Base-by-base conservation (phyloP, 1,140 invertebrate species). In the Proctacanthus coquilletti region DNA sequence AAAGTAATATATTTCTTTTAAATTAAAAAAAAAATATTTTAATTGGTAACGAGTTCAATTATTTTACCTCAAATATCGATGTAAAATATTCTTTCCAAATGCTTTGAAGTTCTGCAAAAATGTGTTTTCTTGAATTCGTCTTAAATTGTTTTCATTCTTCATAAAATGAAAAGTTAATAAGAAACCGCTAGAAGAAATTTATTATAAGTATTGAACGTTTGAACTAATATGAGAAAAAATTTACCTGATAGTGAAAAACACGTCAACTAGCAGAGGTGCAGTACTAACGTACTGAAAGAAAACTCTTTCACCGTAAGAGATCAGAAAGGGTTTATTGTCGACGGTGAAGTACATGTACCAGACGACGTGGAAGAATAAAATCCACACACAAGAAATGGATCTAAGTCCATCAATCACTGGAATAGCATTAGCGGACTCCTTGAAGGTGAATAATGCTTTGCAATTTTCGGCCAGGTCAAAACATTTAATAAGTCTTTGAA, bases 291-390 rank as follows among this genome's bases (percentile, higher is more conserved):
- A 58, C 27, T 58, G 57, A 11, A 50, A 60, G 23, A 45, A 45
- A 3, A 41, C 18, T 34, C 47, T 39, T 34, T 60, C 56, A 3
- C 45, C 55, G 37, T 53, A 55, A 3, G 53, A 50, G 0, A 60
- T 42, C 5, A 60, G 40, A 15, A 49, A 46, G 0, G 49, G 41
- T 29, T 58, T 53, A 47, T 60, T 58, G 30, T 55, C 43, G 0
- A 58, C 49, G 0, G 53, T 55, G n/a, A 60, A 60, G 30, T 56
- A 60, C 49, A 54, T 58, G 23, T 42, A 60, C 57, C 57, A 60
- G 9, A 50, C 25, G 3, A 60, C 50, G 39, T 60, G 57, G 20
- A 60, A 60, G 1, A 49, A 34, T 3, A 60, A 34, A 31, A 60
- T 51, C 43, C 48, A 50, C n/a, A 58, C 36, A 32, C 56, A 53